These are phyloP conservation scores for Cryptoleucopteryx plumbea DNA, from an alignment of 2,113 vertebrate species.

Conservation along the genomic window DNA sequence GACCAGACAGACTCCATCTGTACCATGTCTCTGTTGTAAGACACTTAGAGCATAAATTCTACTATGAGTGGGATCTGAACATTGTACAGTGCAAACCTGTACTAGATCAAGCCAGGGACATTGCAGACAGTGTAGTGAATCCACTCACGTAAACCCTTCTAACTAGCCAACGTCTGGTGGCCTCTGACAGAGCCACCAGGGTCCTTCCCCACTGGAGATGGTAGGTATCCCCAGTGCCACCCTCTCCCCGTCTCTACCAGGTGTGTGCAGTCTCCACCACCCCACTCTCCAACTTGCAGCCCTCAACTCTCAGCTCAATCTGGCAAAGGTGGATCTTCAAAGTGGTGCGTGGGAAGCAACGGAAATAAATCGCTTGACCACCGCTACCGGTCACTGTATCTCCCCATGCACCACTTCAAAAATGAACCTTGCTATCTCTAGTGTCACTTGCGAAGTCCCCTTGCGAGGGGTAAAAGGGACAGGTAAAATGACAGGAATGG, in stretches of 20 bases:
- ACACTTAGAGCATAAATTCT: not conserved
- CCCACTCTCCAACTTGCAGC: slow-evolving; percentile 85
- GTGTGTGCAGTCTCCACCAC: slow-evolving; percentile 70
- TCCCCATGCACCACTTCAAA: slow-evolving; percentile 77
- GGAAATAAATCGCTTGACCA: slow-evolving; percentile 9
- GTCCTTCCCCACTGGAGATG: not conserved
- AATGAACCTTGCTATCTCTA: slow-evolving; percentile 67
- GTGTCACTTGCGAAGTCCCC: slow-evolving; percentile 58
- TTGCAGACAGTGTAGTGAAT: slow-evolving; percentile 39
- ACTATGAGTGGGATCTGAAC: slow-evolving; percentile 52
- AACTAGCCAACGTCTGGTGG: not conserved
- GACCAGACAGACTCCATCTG: not conserved
- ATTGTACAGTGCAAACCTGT: slow-evolving; percentile 66
- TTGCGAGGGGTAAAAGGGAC: not conserved
- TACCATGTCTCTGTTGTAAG: not conserved
- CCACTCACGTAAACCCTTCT: slow-evolving; percentile 14
- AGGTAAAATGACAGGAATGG: slow-evolving; percentile 33
- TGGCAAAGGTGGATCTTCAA: slow-evolving; percentile 71
- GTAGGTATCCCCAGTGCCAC: slow-evolving; percentile 39
- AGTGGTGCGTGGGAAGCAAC: slow-evolving; percentile 74
- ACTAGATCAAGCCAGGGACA: slow-evolving; percentile 72
- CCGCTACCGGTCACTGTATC: slow-evolving; percentile 11
- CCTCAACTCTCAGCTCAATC: slow-evolving; percentile 80
- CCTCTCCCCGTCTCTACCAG: slow-evolving; percentile 11
- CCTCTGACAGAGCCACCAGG: slow-evolving; percentile 16